Base-by-base conservation (phyloP, 2,888 invertebrate genomes). In the Pheosia tremula region DNA sequence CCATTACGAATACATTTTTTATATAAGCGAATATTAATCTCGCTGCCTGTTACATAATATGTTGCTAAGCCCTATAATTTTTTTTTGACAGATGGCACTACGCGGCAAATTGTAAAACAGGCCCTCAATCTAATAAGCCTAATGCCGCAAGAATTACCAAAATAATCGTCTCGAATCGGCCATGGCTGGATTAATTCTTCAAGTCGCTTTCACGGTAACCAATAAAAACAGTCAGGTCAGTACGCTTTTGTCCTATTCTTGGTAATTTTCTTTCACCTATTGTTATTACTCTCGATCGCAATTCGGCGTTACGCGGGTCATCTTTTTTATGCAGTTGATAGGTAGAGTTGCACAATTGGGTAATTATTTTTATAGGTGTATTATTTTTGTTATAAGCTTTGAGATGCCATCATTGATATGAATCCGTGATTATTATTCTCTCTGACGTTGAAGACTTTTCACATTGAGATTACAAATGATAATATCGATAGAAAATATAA, bases 151-250 rank as follows among this genome's bases (percentile, higher is more conserved):
- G 78, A 36, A 73, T 80, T 79, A 78, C 77, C 78, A 81, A 81
- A 83, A 75, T 81, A 86, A 83, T 81, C 79, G 72, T 70, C 69
- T 77, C 69, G 66, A 45, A 71, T 68, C 81, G 77, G 83, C 85
- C 81, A 84, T 75, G 81, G 72, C 78, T 79, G 79, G 79, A 89
- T 90, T 89, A 90, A 89, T 89, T 87, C 81, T 84, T 83, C 81
- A 81, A 86, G 84, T 83, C 60, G 77, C 81, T 86, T 88, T 85
- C 84, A 76, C 79, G 66, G 77, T 73, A 68, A 71, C 72, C 84
- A 82, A 84, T 81, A 86, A 86, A 88, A 86, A 88, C 82, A 82
- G 85, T 83, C 82, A 67, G 77, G 70, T 68, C 79, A 77, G 74
- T 84, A 81, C 78, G 76, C 79, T 80, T 83, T 86, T 81, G 81